Base-by-base conservation (phyloP, 2,888 invertebrate genomes). In the Helleia helle region DNA sequence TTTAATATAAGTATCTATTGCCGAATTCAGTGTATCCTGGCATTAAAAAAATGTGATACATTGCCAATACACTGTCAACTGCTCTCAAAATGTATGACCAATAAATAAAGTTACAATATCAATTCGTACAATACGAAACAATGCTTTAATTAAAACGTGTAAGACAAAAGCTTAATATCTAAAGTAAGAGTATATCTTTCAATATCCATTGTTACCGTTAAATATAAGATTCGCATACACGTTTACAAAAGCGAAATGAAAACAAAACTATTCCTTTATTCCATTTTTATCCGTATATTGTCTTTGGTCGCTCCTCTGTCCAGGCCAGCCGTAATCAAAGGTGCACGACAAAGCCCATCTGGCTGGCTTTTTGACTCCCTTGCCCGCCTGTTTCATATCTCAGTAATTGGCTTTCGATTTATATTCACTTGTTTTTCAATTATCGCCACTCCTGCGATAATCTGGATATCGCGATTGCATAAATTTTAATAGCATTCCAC, bases 361-460 rank as follows among this genome's bases (percentile, higher is more conserved):
- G 31, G 31, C 64, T 49, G 62, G 65, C 69, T 75, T 76, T 80
- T 72, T 70, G 71, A 70, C 64, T 65, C 69, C 70, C 70, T 68
- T 72, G 65, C 61, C 54, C 55, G 60, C 59, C 62, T 67, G 70
- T 71, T 69, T 68, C 67, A 69, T 70, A 65, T 64, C 65, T 62
- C 67, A 51, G 68, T 79, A 80, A 83, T 81, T 80, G 80, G 62
- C 71, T 75, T 79, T 77, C 72, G 66, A 77, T 75, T 69, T 71
- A 53, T 58, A 66, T 67, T 61, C 60, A 53, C 48, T 48, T 50
- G 42, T 48, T 52, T 47, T 48, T 42, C 27, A 25, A 38, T 34
- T 42, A 43, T 42, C 41, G 31, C 38, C 31, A 36, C 17, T 38
- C 25, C 26, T 38, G 40, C 36, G 41, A 47, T 47, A 42, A 42